These are phyloP conservation scores for Agrotis segetum DNA, from an alignment of 2,888 invertebrate species.

Conservation along the genomic window DNA sequence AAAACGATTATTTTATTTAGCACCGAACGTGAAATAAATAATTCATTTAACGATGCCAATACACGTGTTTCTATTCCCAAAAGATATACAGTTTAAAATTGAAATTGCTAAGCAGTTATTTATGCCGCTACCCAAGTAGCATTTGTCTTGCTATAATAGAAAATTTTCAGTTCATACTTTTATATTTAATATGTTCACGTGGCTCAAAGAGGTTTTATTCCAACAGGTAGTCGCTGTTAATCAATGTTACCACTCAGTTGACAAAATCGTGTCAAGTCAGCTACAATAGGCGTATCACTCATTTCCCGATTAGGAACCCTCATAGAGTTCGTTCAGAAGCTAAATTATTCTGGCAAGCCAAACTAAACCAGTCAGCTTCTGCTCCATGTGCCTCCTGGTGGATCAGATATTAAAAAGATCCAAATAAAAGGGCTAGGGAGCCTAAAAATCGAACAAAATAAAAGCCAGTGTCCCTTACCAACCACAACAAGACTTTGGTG, in stretches of 20 bases:
- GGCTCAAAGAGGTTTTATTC: background rate
- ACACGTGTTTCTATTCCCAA: conserved; percentile 21
- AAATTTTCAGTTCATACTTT: background rate
- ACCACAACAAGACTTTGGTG: conserved; percentile 31
- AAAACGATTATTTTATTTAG: conserved; percentile 59
- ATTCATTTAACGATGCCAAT: conserved; percentile 43
- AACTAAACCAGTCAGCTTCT: background rate
- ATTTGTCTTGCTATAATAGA: background rate
- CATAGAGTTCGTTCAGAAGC: background rate
- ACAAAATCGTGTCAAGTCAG: conserved; percentile 21
- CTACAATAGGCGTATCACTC: conserved; percentile 17
- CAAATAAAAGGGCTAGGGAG: background rate
- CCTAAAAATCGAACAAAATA: background rate
- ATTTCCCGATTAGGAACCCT: conserved; percentile 16
- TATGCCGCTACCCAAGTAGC: background rate
- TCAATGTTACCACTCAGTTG: conserved; percentile 27
- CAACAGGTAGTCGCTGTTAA: background rate
- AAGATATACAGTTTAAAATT: background rate
- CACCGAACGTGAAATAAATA: conserved; percentile 57
- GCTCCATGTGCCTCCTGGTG: too few species aligned
- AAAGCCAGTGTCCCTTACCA: conserved; percentile 4
- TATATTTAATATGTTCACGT: background rate
- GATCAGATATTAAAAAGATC: conserved; percentile 1
- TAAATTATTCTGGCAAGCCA: conserved; percentile 11
- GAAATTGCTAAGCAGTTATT: background rate